These are phyloP conservation scores for Platichthys flesus DNA, from an alignment of 2,113 vertebrate species.

Conservation along the genomic window DNA sequence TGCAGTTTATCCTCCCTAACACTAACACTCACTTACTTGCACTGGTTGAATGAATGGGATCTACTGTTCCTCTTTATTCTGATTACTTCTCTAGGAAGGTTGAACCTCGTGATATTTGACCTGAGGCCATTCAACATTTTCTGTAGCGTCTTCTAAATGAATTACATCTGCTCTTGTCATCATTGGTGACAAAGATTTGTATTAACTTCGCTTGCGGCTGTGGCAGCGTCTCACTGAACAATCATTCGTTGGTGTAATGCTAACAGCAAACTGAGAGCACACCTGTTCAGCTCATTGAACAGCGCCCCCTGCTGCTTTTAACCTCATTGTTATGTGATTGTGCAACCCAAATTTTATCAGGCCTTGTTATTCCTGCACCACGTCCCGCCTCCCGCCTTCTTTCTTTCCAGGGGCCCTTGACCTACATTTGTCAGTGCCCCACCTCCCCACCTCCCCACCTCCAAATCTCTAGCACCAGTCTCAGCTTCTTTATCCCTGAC, in stretches of 20 bases:
- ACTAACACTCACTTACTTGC: neutral
- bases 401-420: slow-evolving; percentile 63
- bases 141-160: no score
- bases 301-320: neutral
- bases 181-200: no score
- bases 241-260: neutral
- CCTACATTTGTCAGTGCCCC: slow-evolving; percentile 69
- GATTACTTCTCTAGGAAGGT: no score
- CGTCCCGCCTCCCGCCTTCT: slow-evolving; percentile 25
- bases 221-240: no score
- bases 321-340: slow-evolving; percentile 5
- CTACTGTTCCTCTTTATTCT: neutral
- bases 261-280: neutral
- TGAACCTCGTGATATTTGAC: no score
- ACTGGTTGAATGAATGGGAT: slow-evolving; percentile 1
- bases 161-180: no score
- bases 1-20: neutral
- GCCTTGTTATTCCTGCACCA: slow-evolving; percentile 20
- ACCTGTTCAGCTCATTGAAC: slow-evolving; percentile 39
- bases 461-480: slow-evolving; percentile 28
- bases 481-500: slow-evolving; percentile 62
- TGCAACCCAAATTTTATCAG: slow-evolving; percentile 22
- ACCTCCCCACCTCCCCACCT: slow-evolving; percentile 37
- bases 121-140: no score
- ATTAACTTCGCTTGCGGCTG: no score